These are phyloP conservation scores for Anolis apletophallus DNA, from an alignment of 2,797 vertebrate species.

Conservation along the genomic window DNA sequence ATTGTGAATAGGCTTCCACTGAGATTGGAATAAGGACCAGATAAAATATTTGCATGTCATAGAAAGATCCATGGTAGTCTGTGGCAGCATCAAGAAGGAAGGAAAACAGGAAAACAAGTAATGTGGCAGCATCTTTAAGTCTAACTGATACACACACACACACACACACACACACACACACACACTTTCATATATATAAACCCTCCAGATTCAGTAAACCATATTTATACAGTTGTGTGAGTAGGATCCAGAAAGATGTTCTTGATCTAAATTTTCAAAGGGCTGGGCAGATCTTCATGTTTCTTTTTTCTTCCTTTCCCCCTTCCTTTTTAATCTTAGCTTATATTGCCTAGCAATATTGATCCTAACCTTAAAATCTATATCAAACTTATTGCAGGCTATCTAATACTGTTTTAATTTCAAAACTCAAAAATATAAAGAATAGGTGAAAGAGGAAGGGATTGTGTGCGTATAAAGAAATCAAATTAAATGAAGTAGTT, in stretches of 20 bases:
- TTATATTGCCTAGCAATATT: neutral
- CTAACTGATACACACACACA: too few relatives aligned
- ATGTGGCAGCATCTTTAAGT: too few relatives aligned
- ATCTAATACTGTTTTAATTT: neutral
- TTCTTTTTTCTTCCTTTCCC: neutral
- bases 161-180: too few relatives aligned
- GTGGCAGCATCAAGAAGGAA: too few relatives aligned
- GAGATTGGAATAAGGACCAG: neutral
- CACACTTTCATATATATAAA: too few relatives aligned
- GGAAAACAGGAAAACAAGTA: too few relatives aligned
- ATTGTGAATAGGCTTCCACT: neutral
- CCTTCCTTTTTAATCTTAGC: neutral
- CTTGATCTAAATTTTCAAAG: too few relatives aligned
- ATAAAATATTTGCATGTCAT: neutral
- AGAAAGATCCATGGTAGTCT: too few relatives aligned
- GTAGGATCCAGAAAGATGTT: too few relatives aligned
- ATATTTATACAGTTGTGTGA: too few relatives aligned
- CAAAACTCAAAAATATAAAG: neutral
- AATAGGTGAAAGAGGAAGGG: neutral
- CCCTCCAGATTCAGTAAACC: too few relatives aligned
- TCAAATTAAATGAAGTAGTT: constrained; percentile 64
- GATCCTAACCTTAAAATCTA: neutral
- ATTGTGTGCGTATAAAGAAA: neutral
- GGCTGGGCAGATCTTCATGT: too few relatives aligned
- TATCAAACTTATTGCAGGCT: neutral